These are phyloP conservation scores for Homalodisca vitripennis DNA, from an alignment of 1,140 invertebrate genomes.

Conservation along the genomic window DNA sequence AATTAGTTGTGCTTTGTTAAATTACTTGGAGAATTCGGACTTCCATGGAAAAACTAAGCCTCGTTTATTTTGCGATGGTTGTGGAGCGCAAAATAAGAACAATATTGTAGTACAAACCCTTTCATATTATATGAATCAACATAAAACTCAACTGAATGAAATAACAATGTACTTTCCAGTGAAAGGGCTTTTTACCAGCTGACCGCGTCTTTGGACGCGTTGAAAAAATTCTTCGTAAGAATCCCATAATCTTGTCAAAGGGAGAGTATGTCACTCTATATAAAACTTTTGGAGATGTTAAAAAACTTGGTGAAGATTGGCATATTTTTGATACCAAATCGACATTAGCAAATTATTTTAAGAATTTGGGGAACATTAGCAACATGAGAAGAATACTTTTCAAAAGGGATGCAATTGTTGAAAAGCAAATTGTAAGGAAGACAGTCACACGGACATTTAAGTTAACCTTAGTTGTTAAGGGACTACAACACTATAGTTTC, in stretches of 20 bases:
- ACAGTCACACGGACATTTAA: background rate
- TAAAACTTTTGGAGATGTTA: background rate
- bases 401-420: background rate
- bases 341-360: background rate
- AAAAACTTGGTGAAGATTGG: conserved; percentile 1
- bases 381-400: background rate
- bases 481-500: background rate
- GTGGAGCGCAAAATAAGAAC: conserved; percentile 7
- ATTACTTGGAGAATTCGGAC: background rate
- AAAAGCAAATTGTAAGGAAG: background rate
- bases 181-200: background rate
- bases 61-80: background rate
- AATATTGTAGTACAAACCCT: conserved; percentile 13
- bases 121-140: background rate
- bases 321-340: background rate
- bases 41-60: background rate
- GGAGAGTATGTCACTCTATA: background rate
- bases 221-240: conserved; percentile 6
- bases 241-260: background rate
- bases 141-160: background rate
- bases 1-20: background rate
- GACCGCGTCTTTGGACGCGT: conserved; percentile 7
- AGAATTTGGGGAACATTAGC: background rate
- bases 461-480: background rate
- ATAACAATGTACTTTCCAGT: background rate